A percentile compares a stretch with the other conserved stretches of the same genome.
phyloP scores from a whole-genome alignment of 2,113 vertebrate species.

The Suricata suricatta region DNA sequence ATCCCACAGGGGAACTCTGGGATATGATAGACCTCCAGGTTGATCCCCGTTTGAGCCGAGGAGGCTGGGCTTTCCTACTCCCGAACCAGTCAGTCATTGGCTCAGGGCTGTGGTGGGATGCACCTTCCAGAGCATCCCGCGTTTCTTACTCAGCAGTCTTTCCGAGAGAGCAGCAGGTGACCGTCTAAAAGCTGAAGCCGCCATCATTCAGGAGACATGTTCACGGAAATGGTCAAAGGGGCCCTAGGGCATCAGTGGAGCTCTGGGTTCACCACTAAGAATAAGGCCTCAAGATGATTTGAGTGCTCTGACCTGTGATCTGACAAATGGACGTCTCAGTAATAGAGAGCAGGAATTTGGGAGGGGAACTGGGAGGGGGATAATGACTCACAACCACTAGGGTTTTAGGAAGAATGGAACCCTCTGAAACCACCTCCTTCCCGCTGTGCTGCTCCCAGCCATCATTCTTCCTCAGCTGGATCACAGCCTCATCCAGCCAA shows the following conservation, averaged over 20 bases:
- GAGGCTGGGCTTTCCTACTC: background rate
- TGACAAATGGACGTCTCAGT: background rate
- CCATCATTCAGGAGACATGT: rapidly evolving
- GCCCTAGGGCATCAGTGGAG: background rate
- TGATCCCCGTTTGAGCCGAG: background rate
- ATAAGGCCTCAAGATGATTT: background rate
- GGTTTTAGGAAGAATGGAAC: background rate
- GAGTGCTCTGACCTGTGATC: background rate
- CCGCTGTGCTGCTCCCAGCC: rapidly evolving
- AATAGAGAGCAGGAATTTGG: background rate
- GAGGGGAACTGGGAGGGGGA: background rate
- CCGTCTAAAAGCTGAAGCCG: background rate
- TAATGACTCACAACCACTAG: rapidly evolving
- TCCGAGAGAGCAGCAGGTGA: background rate
- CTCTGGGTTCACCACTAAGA: background rate
- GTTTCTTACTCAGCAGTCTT: background rate
- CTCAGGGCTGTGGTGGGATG: background rate
- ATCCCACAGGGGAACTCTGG: background rate
- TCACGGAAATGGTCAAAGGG: background rate
- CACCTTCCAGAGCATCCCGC: background rate
- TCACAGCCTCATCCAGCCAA: background rate
- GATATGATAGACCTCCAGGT: rapidly evolving
- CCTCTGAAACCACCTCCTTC: rapidly evolving
- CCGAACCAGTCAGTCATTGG: background rate
- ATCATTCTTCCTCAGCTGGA: rapidly evolving